Conservation (phyloP, 2,113 vertebrate genomes). For the Caranx ignobilis region DNA sequence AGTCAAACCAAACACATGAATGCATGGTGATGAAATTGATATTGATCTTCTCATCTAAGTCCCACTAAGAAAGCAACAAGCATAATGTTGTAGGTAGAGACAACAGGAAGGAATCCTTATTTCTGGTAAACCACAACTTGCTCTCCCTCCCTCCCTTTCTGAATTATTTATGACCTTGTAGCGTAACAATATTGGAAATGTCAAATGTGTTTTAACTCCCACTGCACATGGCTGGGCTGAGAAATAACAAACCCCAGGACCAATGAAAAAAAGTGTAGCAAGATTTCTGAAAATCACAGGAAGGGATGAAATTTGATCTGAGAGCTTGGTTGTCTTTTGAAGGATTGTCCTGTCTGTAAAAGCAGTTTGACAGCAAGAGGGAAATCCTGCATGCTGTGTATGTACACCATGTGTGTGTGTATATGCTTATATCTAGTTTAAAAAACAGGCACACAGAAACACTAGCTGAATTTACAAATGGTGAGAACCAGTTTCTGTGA, state of each 20-base stretch:
- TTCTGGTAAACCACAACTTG: constrained; percentile 33
- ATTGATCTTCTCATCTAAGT: constrained; percentile 30
- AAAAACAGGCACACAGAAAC: too few species aligned
- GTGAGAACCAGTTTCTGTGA: not conserved
- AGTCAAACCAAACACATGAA: constrained; percentile 18
- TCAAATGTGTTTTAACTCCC: constrained; percentile 71
- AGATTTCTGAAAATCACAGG: constrained; percentile 12
- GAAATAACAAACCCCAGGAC: constrained; percentile 52
- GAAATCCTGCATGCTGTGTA: not conserved
- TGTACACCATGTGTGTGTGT: not conserved
- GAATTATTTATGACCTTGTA: constrained; percentile 77
- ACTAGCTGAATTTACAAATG: not conserved
- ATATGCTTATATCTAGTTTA: too few species aligned
- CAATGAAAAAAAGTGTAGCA: constrained; percentile 8
- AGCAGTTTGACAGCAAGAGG: not conserved
- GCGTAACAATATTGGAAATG: constrained; percentile 70
- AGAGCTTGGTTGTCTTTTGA: constrained; percentile 20
- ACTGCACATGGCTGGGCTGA: constrained; percentile 49
- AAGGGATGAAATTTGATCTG: constrained; percentile 34
- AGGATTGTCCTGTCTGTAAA: constrained; percentile 22
- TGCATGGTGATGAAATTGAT: constrained; percentile 1
- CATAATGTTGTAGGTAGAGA: constrained; percentile 11
- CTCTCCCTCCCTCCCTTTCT: constrained; percentile 48
- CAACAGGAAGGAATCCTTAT: constrained; percentile 36
- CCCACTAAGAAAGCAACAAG: constrained; percentile 14